A percentile compares a stretch with the other conserved stretches of the same genome.
phyloP scores from a whole-genome alignment of 2,113 vertebrate species.

The Cryptotis parvus region DNA sequence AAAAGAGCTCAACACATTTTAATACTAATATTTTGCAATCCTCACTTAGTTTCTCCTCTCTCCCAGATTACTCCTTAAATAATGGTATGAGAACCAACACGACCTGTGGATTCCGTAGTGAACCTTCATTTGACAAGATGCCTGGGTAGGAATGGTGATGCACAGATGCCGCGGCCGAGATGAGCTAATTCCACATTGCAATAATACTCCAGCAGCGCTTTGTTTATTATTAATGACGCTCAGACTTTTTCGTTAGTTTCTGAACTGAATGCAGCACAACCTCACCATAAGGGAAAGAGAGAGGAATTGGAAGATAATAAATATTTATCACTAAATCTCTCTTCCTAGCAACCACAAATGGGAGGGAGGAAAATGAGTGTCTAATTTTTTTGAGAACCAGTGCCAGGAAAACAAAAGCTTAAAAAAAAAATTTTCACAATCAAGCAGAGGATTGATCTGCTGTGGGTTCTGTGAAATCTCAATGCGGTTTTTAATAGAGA shows the following conservation, averaged over 20 bases:
- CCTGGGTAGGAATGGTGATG: constrained; percentile 77
- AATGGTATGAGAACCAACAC: constrained; percentile 70
- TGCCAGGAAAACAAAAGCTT: constrained; percentile 70
- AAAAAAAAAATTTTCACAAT: constrained; percentile 73
- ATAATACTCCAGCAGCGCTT: no score
- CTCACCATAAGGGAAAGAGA: constrained; percentile 79
- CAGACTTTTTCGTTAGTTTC: constrained; percentile 80
- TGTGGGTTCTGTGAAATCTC: constrained; percentile 73
- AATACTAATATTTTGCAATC: constrained; percentile 73
- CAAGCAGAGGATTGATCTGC: constrained; percentile 77
- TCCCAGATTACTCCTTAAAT: constrained; percentile 65
- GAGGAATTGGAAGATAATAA: constrained; percentile 78
- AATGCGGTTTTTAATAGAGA: constrained; percentile 70
- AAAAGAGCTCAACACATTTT: constrained; percentile 68
- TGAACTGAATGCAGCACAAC: constrained; percentile 83
- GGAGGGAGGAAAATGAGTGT: constrained; percentile 65
- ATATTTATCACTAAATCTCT: constrained; percentile 82
- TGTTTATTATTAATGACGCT: constrained; percentile 84
- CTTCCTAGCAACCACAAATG: constrained; percentile 76
- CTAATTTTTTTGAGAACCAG: constrained; percentile 71
- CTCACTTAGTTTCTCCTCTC: constrained; percentile 35
- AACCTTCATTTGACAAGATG: constrained; percentile 72
- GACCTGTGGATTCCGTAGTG: constrained; percentile 70
- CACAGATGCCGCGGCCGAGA: constrained; percentile 83
- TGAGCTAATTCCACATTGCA: constrained; percentile 81